Evolutionary conservation across 2,797 vertebrate genomes (phyloP).

Genomic region (Euthynnus affinis): DNA sequence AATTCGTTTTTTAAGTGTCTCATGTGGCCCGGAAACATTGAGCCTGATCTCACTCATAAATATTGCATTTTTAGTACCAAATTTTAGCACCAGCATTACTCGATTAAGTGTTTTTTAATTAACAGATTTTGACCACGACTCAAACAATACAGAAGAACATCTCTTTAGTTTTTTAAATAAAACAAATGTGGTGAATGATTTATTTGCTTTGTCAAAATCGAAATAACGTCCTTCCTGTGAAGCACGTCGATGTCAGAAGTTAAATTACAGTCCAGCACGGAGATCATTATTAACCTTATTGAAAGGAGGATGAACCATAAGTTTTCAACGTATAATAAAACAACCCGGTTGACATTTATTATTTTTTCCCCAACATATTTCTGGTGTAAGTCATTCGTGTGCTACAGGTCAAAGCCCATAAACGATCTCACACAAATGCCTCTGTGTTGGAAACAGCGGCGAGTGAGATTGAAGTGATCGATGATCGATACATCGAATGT

Average conservation of each 20-base stretch:
- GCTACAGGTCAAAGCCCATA: conserved; percentile 59
- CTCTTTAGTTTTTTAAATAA: not conserved
- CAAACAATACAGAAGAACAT: not conserved
- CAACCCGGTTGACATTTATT: conserved; percentile 39
- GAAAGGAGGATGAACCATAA: not conserved
- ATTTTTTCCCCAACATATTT: conserved; percentile 29
- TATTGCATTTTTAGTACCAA: no score
- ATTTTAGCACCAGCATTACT: no score
- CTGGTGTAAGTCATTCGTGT: conserved; percentile 19
- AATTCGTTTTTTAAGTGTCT: not conserved
- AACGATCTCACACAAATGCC: conserved; percentile 58
- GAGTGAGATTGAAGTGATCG: conserved; percentile 66
- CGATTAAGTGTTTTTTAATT: not conserved
- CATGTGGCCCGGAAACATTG: no score
- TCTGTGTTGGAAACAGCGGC: conserved; percentile 61
- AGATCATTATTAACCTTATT: conserved; percentile 23
- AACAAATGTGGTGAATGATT: not conserved
- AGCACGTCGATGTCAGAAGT: not conserved
- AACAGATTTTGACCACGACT: not conserved
- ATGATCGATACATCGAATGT: conserved; percentile 75
- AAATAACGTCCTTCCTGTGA: not conserved
- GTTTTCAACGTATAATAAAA: conserved; percentile 48
- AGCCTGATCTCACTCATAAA: not conserved
- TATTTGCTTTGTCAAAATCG: not conserved
- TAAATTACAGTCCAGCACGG: conserved; percentile 14